Percentiles rank a stretch among this genome's conserved stretches.
Conservation (phyloP, 2,797 vertebrate species). For the Taenioides sp. region DNA sequence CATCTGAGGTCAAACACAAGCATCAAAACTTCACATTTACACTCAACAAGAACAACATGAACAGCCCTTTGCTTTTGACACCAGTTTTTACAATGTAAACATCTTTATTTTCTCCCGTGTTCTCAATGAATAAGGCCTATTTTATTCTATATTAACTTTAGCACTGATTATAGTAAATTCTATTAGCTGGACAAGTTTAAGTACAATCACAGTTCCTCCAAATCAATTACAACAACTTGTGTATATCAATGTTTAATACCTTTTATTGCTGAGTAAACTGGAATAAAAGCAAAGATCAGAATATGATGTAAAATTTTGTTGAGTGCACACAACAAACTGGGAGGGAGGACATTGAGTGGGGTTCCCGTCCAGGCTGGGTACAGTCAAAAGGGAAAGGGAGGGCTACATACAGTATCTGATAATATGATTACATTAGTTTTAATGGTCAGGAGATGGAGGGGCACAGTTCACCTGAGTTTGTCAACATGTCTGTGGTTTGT, state of each 20-base stretch:
- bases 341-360: constrained; percentile 20
- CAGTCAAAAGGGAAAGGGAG: constrained; percentile 13
- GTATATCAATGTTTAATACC: neutral
- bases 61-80: neutral
- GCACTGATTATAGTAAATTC: too few relatives aligned
- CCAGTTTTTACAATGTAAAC: neutral
- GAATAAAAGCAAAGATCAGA: neutral
- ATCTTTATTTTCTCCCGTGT: neutral
- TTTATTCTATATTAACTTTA: too few relatives aligned
- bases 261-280: neutral
- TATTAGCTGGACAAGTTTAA: neutral
- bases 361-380: constrained; percentile 32
- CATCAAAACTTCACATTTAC: constrained; percentile 48
- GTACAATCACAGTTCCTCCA: neutral
- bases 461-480: constrained; percentile 10
- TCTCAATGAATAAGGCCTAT: neutral
- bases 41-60: constrained; percentile 6
- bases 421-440: constrained; percentile 1
- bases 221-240: neutral
- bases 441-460: constrained; percentile 2
- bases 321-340: constrained; percentile 27
- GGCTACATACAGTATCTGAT: constrained; percentile 22
- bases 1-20: constrained; percentile 67
- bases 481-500: neutral
- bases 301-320: neutral